Percentiles rank a stretch among this genome's conserved stretches.
phyloP scores from a whole-genome alignment of 2,113 vertebrate genomes.

The Hyperopisus bebe region DNA sequence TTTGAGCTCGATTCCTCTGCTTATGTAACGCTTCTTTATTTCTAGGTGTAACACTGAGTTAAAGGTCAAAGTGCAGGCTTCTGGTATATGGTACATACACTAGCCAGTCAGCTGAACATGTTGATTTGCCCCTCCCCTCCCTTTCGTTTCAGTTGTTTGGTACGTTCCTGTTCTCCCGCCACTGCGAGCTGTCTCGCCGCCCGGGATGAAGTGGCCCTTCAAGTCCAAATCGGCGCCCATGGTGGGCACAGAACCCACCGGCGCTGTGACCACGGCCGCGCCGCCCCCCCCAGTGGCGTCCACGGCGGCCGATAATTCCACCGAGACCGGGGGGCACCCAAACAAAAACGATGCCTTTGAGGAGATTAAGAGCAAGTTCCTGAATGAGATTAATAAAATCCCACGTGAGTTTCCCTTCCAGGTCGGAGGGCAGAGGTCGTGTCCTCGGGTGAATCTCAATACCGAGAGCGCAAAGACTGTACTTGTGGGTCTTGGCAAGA shows the following conservation, averaged over 20 bases:
- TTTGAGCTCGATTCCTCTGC: neutral
- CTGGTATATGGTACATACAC: neutral
- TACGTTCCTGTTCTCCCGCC: constrained; percentile 38
- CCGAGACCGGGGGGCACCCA: constrained; percentile 53
- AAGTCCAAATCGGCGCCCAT: constrained; percentile 67
- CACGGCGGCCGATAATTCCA: constrained; percentile 66
- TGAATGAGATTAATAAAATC: constrained; percentile 89
- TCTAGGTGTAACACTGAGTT: neutral
- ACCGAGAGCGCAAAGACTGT: too few relatives aligned
- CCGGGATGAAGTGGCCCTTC: constrained; percentile 80
- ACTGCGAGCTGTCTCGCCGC: constrained; percentile 38
- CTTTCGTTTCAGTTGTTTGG: constrained; percentile 3
- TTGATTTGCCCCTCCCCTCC: neutral
- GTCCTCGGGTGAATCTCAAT: too few relatives aligned
- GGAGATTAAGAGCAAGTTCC: constrained; percentile 82
- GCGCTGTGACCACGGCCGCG: constrained; percentile 51
- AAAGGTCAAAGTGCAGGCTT: neutral
- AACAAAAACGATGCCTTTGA: constrained; percentile 78
- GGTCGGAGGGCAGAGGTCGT: neutral
- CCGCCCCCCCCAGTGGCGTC: constrained; percentile 42
- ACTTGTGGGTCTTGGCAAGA: too few relatives aligned
- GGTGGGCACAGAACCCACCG: constrained; percentile 53
- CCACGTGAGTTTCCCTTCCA: constrained; percentile 69
- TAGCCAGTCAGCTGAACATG: neutral
- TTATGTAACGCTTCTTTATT: neutral